Evolutionary conservation across 2,888 invertebrate genomes (phyloP), one percentile per base, ranked within the genome.

Genomic region (Hermodice carunculata): DNA sequence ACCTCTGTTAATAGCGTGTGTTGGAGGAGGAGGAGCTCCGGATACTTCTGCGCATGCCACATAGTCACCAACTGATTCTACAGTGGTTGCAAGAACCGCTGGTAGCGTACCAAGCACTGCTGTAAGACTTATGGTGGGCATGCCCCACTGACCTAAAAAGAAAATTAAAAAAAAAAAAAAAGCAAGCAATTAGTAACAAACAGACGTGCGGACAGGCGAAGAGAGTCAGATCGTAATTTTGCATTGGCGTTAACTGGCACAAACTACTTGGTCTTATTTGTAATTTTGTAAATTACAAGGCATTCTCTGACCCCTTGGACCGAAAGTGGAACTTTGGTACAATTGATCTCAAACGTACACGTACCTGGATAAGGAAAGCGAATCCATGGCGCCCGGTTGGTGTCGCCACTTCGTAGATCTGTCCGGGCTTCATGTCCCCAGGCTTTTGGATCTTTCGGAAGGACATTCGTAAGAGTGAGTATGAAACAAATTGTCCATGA

Each of bases 1-100:
- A 0, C 95, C 95, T 44, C 95, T 89, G 86, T 95, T 95, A 76
- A 95, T 92, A 0, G 94, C 94, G 26, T 56, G 56, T 6, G 92
- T 87, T 0, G 95, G 95, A 0, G 95, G 95, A 0, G 93, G 91
- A 0, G 93, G 91, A 0, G 93, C 94, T 32, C 91, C 93, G 19
- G 86, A 83, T 31, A 89, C 83, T 66, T 88, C 79, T 8, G 95
- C 93, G 1, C 94, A 94, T 22, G 94, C 94, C 59, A 94, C 94
- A 86, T 95, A 96, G 84, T 95, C 95, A 78, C 94, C 94, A 67
- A 95, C 91, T 11, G 81, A 81, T 65, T 84, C 84, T 2, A 84
- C 78, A 43, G 78, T 78, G 8, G 84, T 81, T 2, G 81, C 73
- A 14, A 84, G 61, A 8, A 82, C 78, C 0, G 79, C 83, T 0